Evolutionary conservation across 64 coral and sea anemone genomes (phyloP).

Genomic region (Platygyra sinensis): DNA sequence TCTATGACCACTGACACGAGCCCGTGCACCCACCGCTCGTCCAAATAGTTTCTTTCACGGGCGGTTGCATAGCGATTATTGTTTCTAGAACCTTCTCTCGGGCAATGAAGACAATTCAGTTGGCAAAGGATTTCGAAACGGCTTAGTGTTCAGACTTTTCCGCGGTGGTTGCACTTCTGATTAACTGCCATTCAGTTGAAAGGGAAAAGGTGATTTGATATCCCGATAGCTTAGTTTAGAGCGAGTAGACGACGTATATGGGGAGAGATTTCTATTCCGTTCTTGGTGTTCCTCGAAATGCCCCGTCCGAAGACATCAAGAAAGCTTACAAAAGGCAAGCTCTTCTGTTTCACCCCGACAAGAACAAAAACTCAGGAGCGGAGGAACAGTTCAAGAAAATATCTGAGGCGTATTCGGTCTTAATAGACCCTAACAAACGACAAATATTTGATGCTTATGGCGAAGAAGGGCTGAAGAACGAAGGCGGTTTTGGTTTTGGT

Average conservation of each 20-base stretch:
- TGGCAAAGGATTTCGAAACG: constrained; percentile 32
- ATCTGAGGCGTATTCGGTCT: constrained; percentile 76
- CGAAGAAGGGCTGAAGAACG: constrained; percentile 50
- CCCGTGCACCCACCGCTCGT: constrained; percentile 30
- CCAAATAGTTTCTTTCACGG: constrained; percentile 44
- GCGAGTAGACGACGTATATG: constrained; percentile 30
- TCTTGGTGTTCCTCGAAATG: constrained; percentile 65
- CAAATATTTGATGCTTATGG: constrained; percentile 64
- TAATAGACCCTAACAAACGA: constrained; percentile 68
- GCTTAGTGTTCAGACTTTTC: neutral
- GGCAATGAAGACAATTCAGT: constrained; percentile 33
- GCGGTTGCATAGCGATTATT: constrained; percentile 38
- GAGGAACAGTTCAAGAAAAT: constrained; percentile 90
- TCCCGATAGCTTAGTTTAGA: neutral
- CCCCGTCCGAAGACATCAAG: constrained; percentile 73
- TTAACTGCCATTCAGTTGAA: neutral
- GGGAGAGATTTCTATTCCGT: constrained; percentile 66
- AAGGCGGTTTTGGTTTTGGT: constrained; percentile 18
- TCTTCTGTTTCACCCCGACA: constrained; percentile 88
- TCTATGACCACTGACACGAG: neutral
- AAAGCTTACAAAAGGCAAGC: constrained; percentile 81
- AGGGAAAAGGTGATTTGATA: neutral
- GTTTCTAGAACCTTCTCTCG: constrained; percentile 73
- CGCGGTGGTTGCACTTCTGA: neutral
- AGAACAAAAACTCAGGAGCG: constrained; percentile 69